Percentiles rank a stretch among this genome's conserved stretches.
These are phyloP conservation scores for Dreissena polymorpha DNA, from an alignment of 1,140 invertebrate species.

Conservation along the genomic window DNA sequence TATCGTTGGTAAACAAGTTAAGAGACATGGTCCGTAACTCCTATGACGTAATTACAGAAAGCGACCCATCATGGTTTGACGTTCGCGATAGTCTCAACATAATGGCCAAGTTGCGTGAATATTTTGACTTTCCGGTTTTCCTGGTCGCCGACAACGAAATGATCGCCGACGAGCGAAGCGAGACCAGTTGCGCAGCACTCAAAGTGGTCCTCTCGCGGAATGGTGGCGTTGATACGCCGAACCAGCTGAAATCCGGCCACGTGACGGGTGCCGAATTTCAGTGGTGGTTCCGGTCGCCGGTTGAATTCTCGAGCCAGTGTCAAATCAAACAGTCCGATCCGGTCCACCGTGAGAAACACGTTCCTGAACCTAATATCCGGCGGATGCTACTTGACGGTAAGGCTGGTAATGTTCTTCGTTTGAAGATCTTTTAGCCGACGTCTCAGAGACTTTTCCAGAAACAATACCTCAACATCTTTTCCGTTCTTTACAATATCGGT, in stretches of 20 bases:
- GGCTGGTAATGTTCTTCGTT: constrained; percentile 27
- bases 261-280: constrained; percentile 37
- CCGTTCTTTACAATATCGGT: constrained; percentile 49
- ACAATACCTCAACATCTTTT: constrained; percentile 47
- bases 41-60: constrained; percentile 36
- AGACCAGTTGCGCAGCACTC: constrained; percentile 46
- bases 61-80: constrained; percentile 38
- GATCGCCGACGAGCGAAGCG: constrained; percentile 35
- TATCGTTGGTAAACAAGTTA: constrained; percentile 37
- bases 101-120: constrained; percentile 41
- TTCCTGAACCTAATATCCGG: constrained; percentile 54
- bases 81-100: constrained; percentile 43
- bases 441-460: constrained; percentile 32
- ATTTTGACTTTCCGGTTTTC: constrained; percentile 54
- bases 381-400: constrained; percentile 46
- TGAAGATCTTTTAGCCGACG: constrained; percentile 41
- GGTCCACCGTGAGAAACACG: constrained; percentile 47
- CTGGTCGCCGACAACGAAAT: constrained; percentile 52
- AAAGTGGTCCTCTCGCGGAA: constrained; percentile 46
- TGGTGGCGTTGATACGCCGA: constrained; percentile 26
- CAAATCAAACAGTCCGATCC: constrained; percentile 52
- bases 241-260: constrained; percentile 46
- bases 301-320: constrained; percentile 32
- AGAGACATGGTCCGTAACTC: constrained; percentile 40
- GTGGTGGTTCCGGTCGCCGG: constrained; percentile 31